Evolutionary conservation across 2,797 vertebrate species (phyloP), one percentile per base, ranked within the genome.

Genomic region (Lagothrix lagotricha): DNA sequence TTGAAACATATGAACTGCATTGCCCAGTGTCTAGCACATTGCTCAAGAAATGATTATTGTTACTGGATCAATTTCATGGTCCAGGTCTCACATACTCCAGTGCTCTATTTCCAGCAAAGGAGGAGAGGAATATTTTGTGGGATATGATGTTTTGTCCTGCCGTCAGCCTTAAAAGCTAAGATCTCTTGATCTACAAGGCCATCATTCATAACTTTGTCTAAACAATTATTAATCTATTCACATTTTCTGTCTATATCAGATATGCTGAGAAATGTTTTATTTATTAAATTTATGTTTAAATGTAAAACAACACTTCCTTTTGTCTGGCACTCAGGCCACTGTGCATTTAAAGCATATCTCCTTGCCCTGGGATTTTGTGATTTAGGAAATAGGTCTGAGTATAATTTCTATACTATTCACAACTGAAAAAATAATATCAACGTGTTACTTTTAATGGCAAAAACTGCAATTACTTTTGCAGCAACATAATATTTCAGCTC

Each of bases 341-440:
- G 6, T 75, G 39, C 94, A 57, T 84, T 88, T 67, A 97, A 93
- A 90, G 33, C 19, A 26, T 94, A 41, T 79, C 52, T 86, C 22
- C 26, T 96, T 73, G 73, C 19, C 39, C 20, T 52, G 12, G 46
- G 48, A 77, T 72, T 96, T 93, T 77, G 79, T 90, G 46, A 85
- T 52, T 46, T 82, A 81, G 20, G 77, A 12, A 75, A 28, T 90
- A 58, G 54, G 26, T 36, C 48, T 67, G 64, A 39, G 3, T 90
- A 28, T 76, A 44, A 3, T 64, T 85, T 94, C 30, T 82, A 33
- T 48, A 61, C 26, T 48, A 36, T 88, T 97, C 52, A 77, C 20
- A 85, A 72, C 39, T 88, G 72, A 93, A 93, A 87, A 77, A 72
- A 44, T 57, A 54, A 50, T 17, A 48, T 10, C 20, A 33, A 50